Conservation (phyloP, 2,888 invertebrate genomes). For the Drosophila birchii region DNA sequence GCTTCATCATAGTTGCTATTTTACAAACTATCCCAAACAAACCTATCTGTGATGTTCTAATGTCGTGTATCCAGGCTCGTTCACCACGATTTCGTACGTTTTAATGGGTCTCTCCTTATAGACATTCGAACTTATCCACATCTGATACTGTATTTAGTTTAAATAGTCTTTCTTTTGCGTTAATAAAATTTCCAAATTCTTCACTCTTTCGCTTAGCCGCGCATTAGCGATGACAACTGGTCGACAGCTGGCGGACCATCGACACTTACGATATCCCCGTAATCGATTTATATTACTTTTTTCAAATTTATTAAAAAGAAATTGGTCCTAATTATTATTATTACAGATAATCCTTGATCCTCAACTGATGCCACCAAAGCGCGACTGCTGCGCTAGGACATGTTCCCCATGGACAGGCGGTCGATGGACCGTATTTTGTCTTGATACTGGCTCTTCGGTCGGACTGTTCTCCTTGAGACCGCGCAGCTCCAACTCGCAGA, state of each 20-base stretch:
- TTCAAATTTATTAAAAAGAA: not conserved
- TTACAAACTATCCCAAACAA: not conserved
- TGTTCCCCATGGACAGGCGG: conserved; percentile 1
- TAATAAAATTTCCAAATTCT: not conserved
- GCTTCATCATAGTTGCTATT: no score
- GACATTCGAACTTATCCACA: not conserved
- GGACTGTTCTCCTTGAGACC: conserved; percentile 53
- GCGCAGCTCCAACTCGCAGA: conserved; percentile 70
- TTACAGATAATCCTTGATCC: not conserved
- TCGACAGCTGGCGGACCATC: not conserved
- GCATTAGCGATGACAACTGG: conserved; percentile 6
- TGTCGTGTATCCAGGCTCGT: not conserved
- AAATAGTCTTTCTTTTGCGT: no score
- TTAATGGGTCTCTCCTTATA: not conserved
- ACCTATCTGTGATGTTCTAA: not conserved
- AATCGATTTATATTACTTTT: not conserved
- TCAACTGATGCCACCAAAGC: conserved; percentile 17
- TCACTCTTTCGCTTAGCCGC: not conserved
- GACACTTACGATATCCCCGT: not conserved
- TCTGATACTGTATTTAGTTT: not conserved
- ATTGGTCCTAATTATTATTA: not conserved
- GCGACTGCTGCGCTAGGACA: conserved; percentile 3
- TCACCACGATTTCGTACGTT: not conserved
- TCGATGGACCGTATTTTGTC: not conserved
- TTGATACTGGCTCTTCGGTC: conserved; percentile 30